These are phyloP conservation scores for Drosophila simulans DNA, from an alignment of 1,140 invertebrate genomes.

Conservation along the genomic window DNA sequence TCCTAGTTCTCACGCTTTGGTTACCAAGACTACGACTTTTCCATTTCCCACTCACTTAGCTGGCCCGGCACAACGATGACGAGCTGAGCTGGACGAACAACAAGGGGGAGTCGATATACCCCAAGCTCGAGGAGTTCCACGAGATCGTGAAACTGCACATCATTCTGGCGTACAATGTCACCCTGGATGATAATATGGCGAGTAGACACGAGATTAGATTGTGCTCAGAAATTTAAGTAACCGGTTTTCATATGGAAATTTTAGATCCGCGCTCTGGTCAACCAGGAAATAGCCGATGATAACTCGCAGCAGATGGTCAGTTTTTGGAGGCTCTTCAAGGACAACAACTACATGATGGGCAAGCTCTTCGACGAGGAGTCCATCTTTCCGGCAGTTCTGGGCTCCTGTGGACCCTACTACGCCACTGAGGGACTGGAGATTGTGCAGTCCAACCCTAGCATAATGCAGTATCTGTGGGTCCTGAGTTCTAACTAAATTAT, in stretches of 20 bases:
- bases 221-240: not conserved
- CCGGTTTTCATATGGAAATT: not conserved
- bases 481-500: no score
- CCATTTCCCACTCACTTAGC: conserved; percentile 20
- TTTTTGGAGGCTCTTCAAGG: conserved; percentile 77
- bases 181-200: conserved; percentile 82
- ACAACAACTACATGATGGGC: conserved; percentile 84
- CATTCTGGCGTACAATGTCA: conserved; percentile 78
- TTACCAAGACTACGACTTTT: conserved; percentile 29
- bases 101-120: conserved; percentile 65
- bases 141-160: conserved; percentile 80
- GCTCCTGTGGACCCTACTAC: conserved; percentile 79
- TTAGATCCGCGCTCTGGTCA: conserved; percentile 71
- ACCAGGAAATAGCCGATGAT: conserved; percentile 77
- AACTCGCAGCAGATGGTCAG: conserved; percentile 78
- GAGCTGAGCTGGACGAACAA: conserved; percentile 74
- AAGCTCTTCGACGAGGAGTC: conserved; percentile 81
- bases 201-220: not conserved
- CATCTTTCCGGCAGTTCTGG: conserved; percentile 72
- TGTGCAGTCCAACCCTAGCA: conserved; percentile 66
- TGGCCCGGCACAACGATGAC: conserved; percentile 71
- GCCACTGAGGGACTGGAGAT: conserved; percentile 72
- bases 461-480: conserved; percentile 76
- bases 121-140: conserved; percentile 78
- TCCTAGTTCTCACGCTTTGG: conserved; percentile 1